Base-by-base conservation (phyloP, 2,113 vertebrate genomes). In the Sebastes fasciatus region DNA sequence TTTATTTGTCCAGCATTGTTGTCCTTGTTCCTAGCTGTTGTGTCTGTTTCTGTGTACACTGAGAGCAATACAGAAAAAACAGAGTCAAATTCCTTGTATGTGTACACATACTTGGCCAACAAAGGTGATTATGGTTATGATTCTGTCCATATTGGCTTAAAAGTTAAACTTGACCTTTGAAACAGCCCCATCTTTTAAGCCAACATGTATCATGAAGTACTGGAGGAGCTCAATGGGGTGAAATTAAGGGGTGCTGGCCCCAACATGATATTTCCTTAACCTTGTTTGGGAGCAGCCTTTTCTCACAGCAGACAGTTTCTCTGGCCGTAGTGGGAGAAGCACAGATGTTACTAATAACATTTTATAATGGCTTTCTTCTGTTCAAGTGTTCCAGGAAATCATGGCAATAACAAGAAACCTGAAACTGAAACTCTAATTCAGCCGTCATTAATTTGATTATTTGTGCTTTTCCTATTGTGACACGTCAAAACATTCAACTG, bases 301-400 rank as follows among this genome's bases (percentile, higher is more conserved):
- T 51, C 13, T 62, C 17, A 74, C 70, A 34, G 70, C 21, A 48
- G 70, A 26, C 55, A 60, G 6, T 61, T 74, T 74, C 51, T 16
- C 9, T 14, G 2, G 6, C 42, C 19, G 4, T 21, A 21, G 10
- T 43, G 10, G 14, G 6, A 58, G 12, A 17, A 58, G 57, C 45
- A 74, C 4, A 62, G 45, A 17, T 34, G 10, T 55, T 55, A 55
- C 19, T 42, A 54, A 8, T 55, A 54, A n/a, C 10, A 70, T 42
- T 78, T 66, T 34, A 34, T 34, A 34, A 34, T 34, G 34, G 34
- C 34, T 34, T 34, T 34, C 34, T 34, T 34, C 34, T 34, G 34
- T 34, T 34, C 34, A 4, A 34, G 34, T 34, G 34, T 34, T 34
- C 34, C 34, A 34, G 34, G 4, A 34, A 34, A 34, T 34, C 34